Base-by-base conservation (phyloP, 2,888 invertebrate species). In the Neria commutata region DNA sequence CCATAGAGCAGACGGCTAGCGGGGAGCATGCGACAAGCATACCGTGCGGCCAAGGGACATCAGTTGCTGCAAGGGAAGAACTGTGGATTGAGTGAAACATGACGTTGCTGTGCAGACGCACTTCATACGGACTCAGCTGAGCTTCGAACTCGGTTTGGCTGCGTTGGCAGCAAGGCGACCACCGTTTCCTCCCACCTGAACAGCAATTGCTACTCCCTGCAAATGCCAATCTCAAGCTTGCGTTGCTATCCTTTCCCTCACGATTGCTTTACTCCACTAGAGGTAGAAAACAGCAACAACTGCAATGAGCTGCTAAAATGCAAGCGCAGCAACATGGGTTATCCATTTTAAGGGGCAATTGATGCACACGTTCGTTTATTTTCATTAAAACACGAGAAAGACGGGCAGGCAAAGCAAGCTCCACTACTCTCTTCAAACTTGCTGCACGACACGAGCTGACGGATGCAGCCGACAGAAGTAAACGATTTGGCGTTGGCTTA, bases 311-410 rank as follows among this genome's bases (percentile, higher is more conserved):
- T 11, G 37, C n/a, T n/a, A n/a, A n/a, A n/a, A n/a, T n/a, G n/a
- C n/a, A n/a, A n/a, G n/a, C n/a, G n/a, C n/a, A n/a, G n/a, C n/a
- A n/a, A n/a, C n/a, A n/a, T n/a, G n/a, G n/a, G n/a, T n/a, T n/a
- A n/a, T n/a, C n/a, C n/a, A n/a, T n/a, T n/a, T n/a, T n/a, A n/a
- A n/a, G 47, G 11, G 48, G 47, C 40, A 55, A 42, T 42, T 50
- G 50, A 42, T 37, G 34, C 24, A 29, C 45, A 56, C 40, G 56
- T 37, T 56, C 56, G 46, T 51, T 56, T 56, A 46, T 56, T 56
- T 56, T 56, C 56, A 56, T 56, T 56, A 56, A 45, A 56, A 56
- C 45, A 24, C 51, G 56, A 56, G 56, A 49, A 49, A 37, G 34
- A 21, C 42, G n/a, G n/a, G n/a, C n/a, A n/a, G n/a, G n/a, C n/a